Percentiles rank a stretch among this genome's conserved stretches.
Conservation (phyloP, 2,113 vertebrate genomes). For the Corythornis madagascariensis region DNA sequence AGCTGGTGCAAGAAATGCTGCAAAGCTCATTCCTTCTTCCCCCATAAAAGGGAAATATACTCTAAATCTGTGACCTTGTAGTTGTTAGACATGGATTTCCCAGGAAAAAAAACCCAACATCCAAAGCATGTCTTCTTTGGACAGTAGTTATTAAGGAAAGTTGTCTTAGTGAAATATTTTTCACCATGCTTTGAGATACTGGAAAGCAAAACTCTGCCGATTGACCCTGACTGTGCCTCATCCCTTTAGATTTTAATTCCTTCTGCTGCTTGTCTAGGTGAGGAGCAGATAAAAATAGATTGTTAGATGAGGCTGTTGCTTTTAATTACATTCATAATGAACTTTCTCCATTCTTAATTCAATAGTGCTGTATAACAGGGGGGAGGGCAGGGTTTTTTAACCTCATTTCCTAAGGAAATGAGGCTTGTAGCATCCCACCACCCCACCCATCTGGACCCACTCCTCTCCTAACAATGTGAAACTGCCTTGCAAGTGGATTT, state of each 20-base stretch:
- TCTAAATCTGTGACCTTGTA: not conserved
- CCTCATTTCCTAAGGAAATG: slow-evolving; percentile 54
- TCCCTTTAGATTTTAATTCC: slow-evolving; percentile 3
- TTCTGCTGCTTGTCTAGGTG: slow-evolving; percentile 38
- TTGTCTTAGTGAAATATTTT: not conserved
- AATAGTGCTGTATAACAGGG: not conserved
- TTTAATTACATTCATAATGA: slow-evolving; percentile 60
- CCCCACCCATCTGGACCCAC: not conserved
- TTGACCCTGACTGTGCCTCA: not conserved
- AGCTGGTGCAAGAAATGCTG: slow-evolving; percentile 1
- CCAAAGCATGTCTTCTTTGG: not conserved
- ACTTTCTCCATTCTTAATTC: slow-evolving; percentile 24
- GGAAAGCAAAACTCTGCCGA: not conserved
- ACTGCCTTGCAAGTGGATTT: not conserved
- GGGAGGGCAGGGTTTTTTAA: slow-evolving; percentile 25
- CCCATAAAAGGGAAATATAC: not conserved
- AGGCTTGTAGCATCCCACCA: not conserved
- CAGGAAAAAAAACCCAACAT: not conserved
- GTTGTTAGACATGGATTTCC: not conserved
- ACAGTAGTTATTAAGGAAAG: not conserved
- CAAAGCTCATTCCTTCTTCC: slow-evolving; percentile 1
- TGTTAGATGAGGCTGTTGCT: slow-evolving; percentile 39
- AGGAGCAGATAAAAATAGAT: slow-evolving; percentile 52
- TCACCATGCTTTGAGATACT: rapidly evolving
- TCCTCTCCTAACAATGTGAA: not conserved